Evolutionary conservation across 2,888 invertebrate species (phyloP), one percentile per base, ranked within the genome.

Genomic region (Ennomos quercinarius): DNA sequence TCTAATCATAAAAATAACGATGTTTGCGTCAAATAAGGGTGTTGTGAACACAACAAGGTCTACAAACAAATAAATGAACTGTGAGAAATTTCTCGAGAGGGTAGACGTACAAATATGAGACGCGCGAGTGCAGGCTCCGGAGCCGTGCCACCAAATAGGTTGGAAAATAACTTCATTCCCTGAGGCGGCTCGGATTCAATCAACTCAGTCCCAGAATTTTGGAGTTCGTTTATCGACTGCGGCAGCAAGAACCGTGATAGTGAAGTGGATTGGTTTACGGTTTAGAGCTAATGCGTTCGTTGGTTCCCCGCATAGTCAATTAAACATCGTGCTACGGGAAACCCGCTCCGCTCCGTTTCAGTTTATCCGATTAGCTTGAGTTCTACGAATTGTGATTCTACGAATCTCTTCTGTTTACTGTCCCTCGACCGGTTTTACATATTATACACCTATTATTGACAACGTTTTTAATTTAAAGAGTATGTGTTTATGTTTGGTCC

Each of bases 111-210:
- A 82, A 86, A 87, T 82, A 84, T 77, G 82, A 78, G 75, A 73
- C 70, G 76, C 76, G 74, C 70, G 78, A 76, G 78, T 81, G 81
- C 75, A 77, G 75, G 73, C 74, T 79, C 46, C 63, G 61, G 46
- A 49, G 81, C 83, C 81, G 82, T 75, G 78, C 76, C 81, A 88
- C 83, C 84, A 89, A 89, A 91, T 89, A 89, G 88, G 83, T 88
- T 81, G 90, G 89, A 88, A 91, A 91, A 90, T 89, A 89, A 87
- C 86, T 85, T 81, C 78, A 79, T 84, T 87, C 89, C 89, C 89
- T 79, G 77, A 87, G 89, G 91, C 87, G 79, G 82, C 43, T 51
- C 84, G 80, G 89, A 90, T 91, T 90, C 91, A 92, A 92, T 92
- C 91, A 89, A 86, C 80, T 83, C 83, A 48, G 45, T 55, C 40